Evolutionary conservation across 2,113 vertebrate genomes (phyloP), one percentile per base, ranked within the genome.

Genomic region (Indicator maculatus): DNA sequence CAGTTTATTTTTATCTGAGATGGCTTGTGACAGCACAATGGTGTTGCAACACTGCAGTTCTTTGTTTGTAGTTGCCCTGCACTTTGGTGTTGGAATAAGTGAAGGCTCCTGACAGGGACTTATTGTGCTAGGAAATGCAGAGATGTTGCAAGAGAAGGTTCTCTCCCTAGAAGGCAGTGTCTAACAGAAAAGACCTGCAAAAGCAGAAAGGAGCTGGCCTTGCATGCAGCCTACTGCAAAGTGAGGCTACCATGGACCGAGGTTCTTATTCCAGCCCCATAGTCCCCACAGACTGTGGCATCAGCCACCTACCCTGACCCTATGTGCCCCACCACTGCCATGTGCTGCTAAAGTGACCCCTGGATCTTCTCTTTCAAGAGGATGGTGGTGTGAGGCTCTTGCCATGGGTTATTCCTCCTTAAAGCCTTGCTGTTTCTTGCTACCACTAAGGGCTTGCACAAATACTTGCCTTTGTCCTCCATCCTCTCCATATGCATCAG

Each of bases 1-100:
- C 36, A 74, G 82, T 80, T 89, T 94, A 93, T 92, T 96, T 96
- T 96, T 86, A 92, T 71, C 86, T 2, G 23, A 64, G 76, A 24
- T 56, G 79, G 60, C 69, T 94, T 74, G 85, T 83, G 88, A 83
- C 76, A 90, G 88, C 16, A 9, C 83, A 83, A 31, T 41, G 41
- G 38, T 92, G 52, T 95, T 74, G 82, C 82, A 95, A 95, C 56
- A 88, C 52, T 67, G 23, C 6, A 6, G 58, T 36, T 91, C 79
- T 93, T 93, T 78, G 75, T 81, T 89, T 91, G 85, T 90, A 72
- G 76, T 66, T 91, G 81, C 72, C 39, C 39, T n/a, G 60, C 36
- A 52, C 79, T 77, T 74, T 19, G 67, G 59, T 70, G 3, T 23
- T 36, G 93, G 82, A 89, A 30, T 8, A 1, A 88, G 31, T 12